Evolutionary conservation across 2,113 vertebrate genomes (phyloP), one percentile per base, ranked within the genome.

Genomic region (Phylloscopus trochiloides): DNA sequence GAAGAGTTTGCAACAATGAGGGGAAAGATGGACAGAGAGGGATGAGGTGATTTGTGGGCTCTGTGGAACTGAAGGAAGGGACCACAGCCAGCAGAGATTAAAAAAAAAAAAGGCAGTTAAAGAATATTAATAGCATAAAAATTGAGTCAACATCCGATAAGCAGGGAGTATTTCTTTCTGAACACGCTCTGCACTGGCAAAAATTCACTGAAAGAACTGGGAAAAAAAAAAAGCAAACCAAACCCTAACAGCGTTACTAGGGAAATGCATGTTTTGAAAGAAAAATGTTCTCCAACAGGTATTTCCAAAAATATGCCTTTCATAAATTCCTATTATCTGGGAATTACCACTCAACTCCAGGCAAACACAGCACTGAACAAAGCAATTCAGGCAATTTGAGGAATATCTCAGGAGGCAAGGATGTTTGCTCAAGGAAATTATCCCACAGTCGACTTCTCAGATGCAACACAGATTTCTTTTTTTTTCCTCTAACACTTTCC

Each of bases 391-490:
- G 65, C 45, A 75, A 83, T 83, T 61, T 50, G 55, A 62, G 66
- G 52, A 94, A 2, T 10, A 76, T 50, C 92, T 92, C 78, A 38
- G 68, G 76, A 93, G 86, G 55, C 25, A 90, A 71, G 59, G 50
- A 63, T 88, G 63, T 70, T 93, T 95, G 82, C 82, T 93, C 55
- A 83, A 95, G 74, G 58, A 93, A 90, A 50, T 91, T 71, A 96
- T 47, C 79, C 72, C 45, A 45, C 51, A 90, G 65, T 18, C 1
- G 0, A 77, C 31, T 66, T 74, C 45, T 85, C 48, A 48, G 51
- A 80, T 54, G 36, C 74, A 88, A 43, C 38, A 34, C 14, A 28
- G 62, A 43, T 47, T 91, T 17, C 38, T 17, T 45, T n/a, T 13
- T 34, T 14, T 18, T 5, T 4, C 19, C 47, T 13, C 28, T 15